A percentile compares a stretch with the other conserved stretches of the same genome.
Conservation (phyloP, 2,888 invertebrate genomes). For the Tenthredo scrophulariae region DNA sequence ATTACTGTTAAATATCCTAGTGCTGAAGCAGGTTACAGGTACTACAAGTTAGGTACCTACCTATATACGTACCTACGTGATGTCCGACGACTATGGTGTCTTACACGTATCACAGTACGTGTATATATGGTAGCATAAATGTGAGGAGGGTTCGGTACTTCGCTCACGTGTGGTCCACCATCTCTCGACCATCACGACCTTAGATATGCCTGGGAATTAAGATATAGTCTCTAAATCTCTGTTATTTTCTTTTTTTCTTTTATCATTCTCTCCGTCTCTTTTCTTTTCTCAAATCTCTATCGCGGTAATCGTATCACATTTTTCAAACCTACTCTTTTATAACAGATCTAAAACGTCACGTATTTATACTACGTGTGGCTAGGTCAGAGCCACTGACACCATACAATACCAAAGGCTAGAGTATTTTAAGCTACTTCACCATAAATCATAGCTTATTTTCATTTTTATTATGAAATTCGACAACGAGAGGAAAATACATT, state of each 20-base stretch:
- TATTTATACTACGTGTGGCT: background rate
- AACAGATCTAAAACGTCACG: background rate
- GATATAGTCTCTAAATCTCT: background rate
- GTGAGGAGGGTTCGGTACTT: slow-evolving; percentile 41
- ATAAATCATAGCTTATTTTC: background rate
- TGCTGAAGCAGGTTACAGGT: background rate
- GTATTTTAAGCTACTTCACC: background rate
- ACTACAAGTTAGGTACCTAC: background rate
- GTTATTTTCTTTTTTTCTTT: background rate
- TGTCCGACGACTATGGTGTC: background rate
- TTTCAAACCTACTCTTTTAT: background rate
- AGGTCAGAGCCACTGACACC: background rate
- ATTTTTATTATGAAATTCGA: background rate
- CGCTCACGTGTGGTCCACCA: slow-evolving; percentile 46
- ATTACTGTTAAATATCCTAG: slow-evolving; percentile 57
- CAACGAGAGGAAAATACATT: no score
- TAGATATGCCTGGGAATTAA: slow-evolving; percentile 23
- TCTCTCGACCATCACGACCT: slow-evolving; percentile 15
- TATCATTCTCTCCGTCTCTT: background rate
- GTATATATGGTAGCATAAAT: background rate
- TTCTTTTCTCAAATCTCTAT: background rate
- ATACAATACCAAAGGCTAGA: background rate
- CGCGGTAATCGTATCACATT: background rate
- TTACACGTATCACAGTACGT: background rate
- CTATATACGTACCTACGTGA: background rate